Evolutionary conservation across 2,888 invertebrate genomes (phyloP).

Genomic region (Neelides folsomi): DNA sequence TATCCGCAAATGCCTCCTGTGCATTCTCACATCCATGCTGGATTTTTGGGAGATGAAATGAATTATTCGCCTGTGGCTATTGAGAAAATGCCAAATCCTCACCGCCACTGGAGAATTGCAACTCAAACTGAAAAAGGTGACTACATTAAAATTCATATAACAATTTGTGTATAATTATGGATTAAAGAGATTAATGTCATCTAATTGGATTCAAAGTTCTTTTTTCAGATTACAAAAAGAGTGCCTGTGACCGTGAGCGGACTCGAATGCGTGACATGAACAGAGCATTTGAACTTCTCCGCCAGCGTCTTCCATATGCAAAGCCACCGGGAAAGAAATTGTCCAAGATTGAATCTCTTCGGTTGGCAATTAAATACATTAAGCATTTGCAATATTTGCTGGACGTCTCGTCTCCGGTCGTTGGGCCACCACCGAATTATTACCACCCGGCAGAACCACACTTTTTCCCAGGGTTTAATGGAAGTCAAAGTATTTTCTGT

Average conservation of each 20-base stretch:
- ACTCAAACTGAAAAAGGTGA: constrained; percentile 24
- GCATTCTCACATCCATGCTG: constrained; percentile 3
- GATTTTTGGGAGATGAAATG: constrained; percentile 13
- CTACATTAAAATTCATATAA: background rate
- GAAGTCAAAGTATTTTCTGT: too few relatives aligned
- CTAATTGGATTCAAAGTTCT: background rate
- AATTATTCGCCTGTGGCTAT: constrained; percentile 18
- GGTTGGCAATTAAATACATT: constrained; percentile 64
- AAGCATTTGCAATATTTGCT: constrained; percentile 47
- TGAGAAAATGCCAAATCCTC: constrained; percentile 25
- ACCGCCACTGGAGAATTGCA: constrained; percentile 18
- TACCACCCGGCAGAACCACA: too few relatives aligned
- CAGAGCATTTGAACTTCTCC: constrained; percentile 59
- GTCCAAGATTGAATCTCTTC: constrained; percentile 69
- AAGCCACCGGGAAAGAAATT: constrained; percentile 73
- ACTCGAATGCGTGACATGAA: constrained; percentile 80
- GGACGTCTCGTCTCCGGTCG: too few relatives aligned
- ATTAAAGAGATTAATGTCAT: background rate
- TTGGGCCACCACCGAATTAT: too few relatives aligned
- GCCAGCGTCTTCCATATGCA: constrained; percentile 59
- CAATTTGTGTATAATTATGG: background rate
- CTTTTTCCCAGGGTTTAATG: too few relatives aligned
- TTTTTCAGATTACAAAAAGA: constrained; percentile 59
- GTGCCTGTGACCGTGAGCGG: constrained; percentile 68
- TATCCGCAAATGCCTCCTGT: constrained; percentile 5